phyloP scores from a whole-genome alignment of 2,113 vertebrate genomes.

The Vicugna pacos region DNA sequence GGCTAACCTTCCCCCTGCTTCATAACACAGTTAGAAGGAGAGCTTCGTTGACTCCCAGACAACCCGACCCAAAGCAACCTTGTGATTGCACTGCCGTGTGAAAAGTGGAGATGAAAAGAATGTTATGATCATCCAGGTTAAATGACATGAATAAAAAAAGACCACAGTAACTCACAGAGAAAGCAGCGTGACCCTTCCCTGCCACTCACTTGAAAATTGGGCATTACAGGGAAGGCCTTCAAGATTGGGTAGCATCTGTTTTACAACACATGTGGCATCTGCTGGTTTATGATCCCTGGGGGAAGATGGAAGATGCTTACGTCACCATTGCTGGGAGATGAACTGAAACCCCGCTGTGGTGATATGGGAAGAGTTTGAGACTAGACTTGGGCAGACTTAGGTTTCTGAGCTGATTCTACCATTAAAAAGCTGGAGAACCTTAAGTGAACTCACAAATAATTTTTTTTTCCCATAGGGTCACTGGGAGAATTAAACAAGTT shows the following conservation, averaged over 20 bases:
- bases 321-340: not conserved
- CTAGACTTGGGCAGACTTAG: not conserved
- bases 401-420: not conserved
- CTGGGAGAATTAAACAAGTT: not conserved
- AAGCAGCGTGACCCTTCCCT: not conserved
- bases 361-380: not conserved
- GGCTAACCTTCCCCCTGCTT: not conserved
- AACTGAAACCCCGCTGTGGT: not conserved
- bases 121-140: not conserved
- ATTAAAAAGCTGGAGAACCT: not conserved
- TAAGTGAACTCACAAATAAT: not conserved
- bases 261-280: not conserved
- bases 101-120: not conserved
- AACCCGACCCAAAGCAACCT: not conserved
- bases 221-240: accelerated
- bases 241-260: not conserved
- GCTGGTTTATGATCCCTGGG: not conserved
- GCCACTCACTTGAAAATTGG: not conserved
- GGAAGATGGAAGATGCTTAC: not conserved
- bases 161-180: not conserved
- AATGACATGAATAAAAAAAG: not conserved
- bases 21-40: not conserved
- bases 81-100: not conserved
- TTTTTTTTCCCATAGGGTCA: not conserved
- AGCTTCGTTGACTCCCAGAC: not conserved